Conservation (phyloP, 1,140 invertebrate species). For the Calliopsis andreniformis region DNA sequence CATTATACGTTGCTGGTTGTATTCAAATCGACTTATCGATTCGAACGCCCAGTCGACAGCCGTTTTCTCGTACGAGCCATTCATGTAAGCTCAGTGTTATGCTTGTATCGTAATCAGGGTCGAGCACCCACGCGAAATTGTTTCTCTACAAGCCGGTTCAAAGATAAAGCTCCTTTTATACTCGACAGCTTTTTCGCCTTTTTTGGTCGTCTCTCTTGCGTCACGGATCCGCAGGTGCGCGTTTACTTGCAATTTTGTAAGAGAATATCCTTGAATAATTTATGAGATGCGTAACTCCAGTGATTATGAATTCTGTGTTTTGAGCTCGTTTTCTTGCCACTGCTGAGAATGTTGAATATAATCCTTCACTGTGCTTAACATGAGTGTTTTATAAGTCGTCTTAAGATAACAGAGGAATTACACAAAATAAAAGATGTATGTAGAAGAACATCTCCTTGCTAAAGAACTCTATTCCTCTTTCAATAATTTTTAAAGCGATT, state of each 20-base stretch:
- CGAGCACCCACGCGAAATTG: constrained; percentile 55
- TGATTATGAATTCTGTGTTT: neutral
- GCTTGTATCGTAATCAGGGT: constrained; percentile 62
- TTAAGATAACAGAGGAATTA: too few species aligned
- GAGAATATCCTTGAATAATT: constrained; percentile 16
- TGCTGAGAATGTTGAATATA: too few species aligned
- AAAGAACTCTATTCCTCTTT: too few species aligned
- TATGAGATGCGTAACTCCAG: neutral
- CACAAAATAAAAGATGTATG: too few species aligned
- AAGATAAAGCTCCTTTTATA: constrained; percentile 51
- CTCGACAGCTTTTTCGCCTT: neutral
- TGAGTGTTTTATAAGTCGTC: too few species aligned
- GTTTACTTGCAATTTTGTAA: neutral
- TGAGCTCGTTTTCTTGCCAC: too few species aligned
- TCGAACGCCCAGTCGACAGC: constrained; percentile 49
- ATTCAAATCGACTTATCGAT: constrained; percentile 66
- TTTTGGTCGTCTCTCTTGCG: neutral
- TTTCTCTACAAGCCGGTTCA: constrained; percentile 51
- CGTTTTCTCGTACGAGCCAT: constrained; percentile 61
- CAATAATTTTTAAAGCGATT: neutral
- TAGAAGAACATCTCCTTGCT: too few species aligned
- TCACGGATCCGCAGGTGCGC: neutral
- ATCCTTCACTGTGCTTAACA: too few species aligned
- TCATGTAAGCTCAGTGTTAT: constrained; percentile 60
- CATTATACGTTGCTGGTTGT: constrained; percentile 47